Conservation (phyloP, 2,797 vertebrate genomes). For the Pelodytes ibericus region DNA sequence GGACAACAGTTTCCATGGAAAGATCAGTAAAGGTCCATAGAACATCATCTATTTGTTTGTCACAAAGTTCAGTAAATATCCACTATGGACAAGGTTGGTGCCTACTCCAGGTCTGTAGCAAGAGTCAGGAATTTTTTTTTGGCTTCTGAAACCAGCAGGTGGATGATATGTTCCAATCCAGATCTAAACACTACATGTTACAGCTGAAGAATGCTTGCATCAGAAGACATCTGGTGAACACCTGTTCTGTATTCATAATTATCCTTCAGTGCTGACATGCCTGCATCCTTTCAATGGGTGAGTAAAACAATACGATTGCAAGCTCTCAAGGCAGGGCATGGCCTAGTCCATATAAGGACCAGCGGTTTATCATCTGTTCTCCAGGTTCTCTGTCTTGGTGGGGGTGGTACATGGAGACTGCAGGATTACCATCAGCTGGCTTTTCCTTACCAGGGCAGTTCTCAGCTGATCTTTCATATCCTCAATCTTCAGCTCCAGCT, state of each 20-base stretch:
- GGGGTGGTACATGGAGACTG: conserved; percentile 55
- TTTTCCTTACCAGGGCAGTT: conserved; percentile 74
- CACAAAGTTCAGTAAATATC: too few species aligned
- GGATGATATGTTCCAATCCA: background rate
- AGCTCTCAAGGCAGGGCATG: background rate
- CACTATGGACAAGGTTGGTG: too few species aligned
- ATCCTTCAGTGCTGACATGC: conserved; percentile 24
- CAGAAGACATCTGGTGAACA: background rate
- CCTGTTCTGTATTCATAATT: background rate
- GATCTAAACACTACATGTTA: background rate
- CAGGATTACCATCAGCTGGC: conserved; percentile 76
- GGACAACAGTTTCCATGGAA: too few species aligned
- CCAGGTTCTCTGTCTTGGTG: background rate
- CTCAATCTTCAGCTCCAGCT: conserved; percentile 81
- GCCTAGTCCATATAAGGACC: background rate
- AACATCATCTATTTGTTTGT: too few species aligned
- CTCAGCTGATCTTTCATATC: conserved; percentile 76
- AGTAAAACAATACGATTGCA: conserved; percentile 26
- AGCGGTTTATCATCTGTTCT: conserved; percentile 37
- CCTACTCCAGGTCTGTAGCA: too few species aligned
- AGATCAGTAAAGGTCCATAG: too few species aligned
- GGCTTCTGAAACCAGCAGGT: background rate
- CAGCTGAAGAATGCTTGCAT: background rate
- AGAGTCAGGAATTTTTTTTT: too few species aligned
- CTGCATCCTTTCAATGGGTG: conserved; percentile 22